Base-by-base conservation (phyloP, 2,888 invertebrate species). In the Athalia rosae region DNA sequence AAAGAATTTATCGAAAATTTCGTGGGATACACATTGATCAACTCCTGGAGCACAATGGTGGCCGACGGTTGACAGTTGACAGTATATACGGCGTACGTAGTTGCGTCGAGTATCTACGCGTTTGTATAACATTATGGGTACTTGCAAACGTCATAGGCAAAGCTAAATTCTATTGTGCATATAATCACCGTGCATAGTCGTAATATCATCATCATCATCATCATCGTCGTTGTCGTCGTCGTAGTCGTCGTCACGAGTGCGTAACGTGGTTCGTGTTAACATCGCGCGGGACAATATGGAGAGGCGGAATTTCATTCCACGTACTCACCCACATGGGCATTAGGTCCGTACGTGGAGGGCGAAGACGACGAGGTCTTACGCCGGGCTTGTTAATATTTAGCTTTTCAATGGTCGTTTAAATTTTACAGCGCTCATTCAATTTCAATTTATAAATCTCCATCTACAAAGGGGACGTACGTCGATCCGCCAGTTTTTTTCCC, bases 91-190 rank as follows among this genome's bases (percentile, higher is more conserved):
- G n/a, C n/a, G 28, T 28, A 28, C 28, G 28, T 28, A 28, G 28
- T 28, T 28, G 28, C 28, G 28, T 28, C 28, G 28, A 28, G 28
- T 28, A n/a, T n/a, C n/a, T n/a, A 28, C 28, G 28, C 28, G 28
- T 28, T 28, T 28, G 28, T 28, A 28, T 28, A 28, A 28, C 28
- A 28, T 28, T 47, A 64, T 47, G 7, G 7, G 8, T 64, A 64
- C 45, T 64, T 28, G 28, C 64, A 15, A 64, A 64, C 64, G 64
- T 47, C 47, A 64, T 45, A 64, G 64, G 64, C 64, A 45, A 47
- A 45, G 47, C 45, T n/a, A 43, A 45, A 64, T 13, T 64, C 64
- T 47, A 47, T 64, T 64, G 6, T 64, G 8, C 47, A 45, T 47
- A 15, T 64, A 45, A 47, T 47, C 28, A 28, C 28, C 28, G 28